Base-by-base conservation (phyloP, 2,888 invertebrate genomes). In the Chrysolina oricalcia region DNA sequence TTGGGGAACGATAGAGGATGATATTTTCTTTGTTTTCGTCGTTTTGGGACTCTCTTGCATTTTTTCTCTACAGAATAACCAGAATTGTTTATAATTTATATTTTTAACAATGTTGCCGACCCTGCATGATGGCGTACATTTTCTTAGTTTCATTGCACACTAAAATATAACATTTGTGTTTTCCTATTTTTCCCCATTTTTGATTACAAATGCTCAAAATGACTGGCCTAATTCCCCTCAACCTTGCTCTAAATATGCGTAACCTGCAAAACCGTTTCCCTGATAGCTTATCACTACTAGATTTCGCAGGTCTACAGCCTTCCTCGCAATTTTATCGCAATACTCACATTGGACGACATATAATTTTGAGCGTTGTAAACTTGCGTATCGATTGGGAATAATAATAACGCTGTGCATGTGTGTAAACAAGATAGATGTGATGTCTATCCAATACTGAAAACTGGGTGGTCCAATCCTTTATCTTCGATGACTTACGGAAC, bases 381-480 rank as follows among this genome's bases (percentile, higher is more conserved):
- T 43, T 27, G 50, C 19, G 67, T 35, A 68, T 53, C 68, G 53
- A 53, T 56, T 68, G 68, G 27, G 21, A 68, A 56, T 68, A 53
- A 68, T 68, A 53, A 68, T 53, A 21, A 19, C 19, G 64, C 43
- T 70, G 43, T 63, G 72, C 72, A 72, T 79, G 80, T 80, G 81
- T 80, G 81, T 80, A 77, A 81, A 80, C 76, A 78, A 77, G 80
- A 80, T 78, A 73, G 72, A 82, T 81, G 79, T 76, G 79, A 77
- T 76, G 80, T 79, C 77, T 78, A 69, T 76, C 74, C 73, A 73
- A 77, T 79, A 76, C 73, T 76, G 75, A 77, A 77, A 79, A 76
- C 81, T 83, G 83, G 83, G 83, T 84, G 83, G 83, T 80, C 83
- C 78, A 56, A 75, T 79, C 81, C 70, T 78, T 81, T 81, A 78